Base-by-base conservation (phyloP, 2,888 invertebrate genomes). In the Psylliodes chrysocephalus region DNA sequence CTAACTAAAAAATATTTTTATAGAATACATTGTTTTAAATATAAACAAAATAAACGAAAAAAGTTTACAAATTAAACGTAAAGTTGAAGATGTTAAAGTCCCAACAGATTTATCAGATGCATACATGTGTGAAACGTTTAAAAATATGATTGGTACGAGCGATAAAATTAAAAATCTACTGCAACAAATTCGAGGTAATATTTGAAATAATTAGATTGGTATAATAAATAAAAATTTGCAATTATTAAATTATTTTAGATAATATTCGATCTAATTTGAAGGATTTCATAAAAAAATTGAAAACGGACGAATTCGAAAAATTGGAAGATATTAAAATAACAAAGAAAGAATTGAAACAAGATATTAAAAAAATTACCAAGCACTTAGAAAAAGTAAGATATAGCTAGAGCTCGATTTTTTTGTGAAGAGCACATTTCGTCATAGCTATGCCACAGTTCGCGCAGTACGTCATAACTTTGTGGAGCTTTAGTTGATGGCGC, bases 41-140 rank as follows among this genome's bases (percentile, higher is more conserved):
- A 19, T 49, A 14, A 22, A 49, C 14, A 30, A n/a, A 14, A 55
- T 42, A 15, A 62, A 46, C 42, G 17, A 1, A 15, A 28, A 49
- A 8, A 62, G 55, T 55, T 1, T 33, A 7, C 14, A 28, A 28
- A 30, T 62, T 4, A 55, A 53, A 25, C 30, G 40, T 22, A 10
- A 12, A 8, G 10, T 62, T 25, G 40, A 55, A 19, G 8, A 40
- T 5, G 5, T 62, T 2, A 14, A 30, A 42, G 12, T 61, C 4
- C 61, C 61, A 25, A 1, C 7, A 15, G 19, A 57, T 6, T 35
- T 57, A 14, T 8, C 15, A 12, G 40, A 62, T 1, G 28, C 17
- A 51, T 62, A 55, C 30, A 12, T 51, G 14, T 62, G 62, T 6
- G 19, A 25, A 25, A 33, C 17, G 8, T 51, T 62, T 30, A 6